Evolutionary conservation across 1,140 invertebrate species (phyloP).

Genomic region (Nasonia longicornis): DNA sequence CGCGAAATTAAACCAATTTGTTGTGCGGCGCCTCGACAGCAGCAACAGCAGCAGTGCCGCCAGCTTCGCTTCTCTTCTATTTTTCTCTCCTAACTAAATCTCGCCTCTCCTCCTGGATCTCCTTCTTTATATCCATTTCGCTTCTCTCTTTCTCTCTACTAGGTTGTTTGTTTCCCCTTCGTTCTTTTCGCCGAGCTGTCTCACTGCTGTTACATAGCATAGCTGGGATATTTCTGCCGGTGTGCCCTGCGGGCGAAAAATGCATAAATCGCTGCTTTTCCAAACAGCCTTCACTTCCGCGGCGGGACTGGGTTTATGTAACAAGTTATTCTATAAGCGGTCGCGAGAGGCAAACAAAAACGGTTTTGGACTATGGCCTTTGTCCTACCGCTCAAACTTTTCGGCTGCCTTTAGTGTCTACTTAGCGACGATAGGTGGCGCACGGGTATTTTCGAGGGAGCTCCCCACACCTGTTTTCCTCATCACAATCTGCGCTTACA

Average conservation of each 20-base stretch:
- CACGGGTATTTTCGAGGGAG: no score
- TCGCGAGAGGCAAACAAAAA: no score
- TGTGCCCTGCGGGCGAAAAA: neutral
- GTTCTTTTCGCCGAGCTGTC: neutral
- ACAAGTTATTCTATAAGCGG: neutral
- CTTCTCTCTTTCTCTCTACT: constrained; percentile 20
- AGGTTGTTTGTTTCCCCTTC: constrained; percentile 6
- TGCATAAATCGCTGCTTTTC: constrained; percentile 4
- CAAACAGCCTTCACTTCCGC: neutral
- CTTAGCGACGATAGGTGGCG: no score
- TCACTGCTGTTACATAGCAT: neutral
- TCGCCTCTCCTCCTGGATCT: neutral
- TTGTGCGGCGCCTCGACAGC: constrained; percentile 24
- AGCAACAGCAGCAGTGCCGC: neutral
- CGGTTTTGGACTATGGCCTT: no score
- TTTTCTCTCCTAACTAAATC: constrained; percentile 2
- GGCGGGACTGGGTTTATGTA: neutral
- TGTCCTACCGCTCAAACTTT: no score
- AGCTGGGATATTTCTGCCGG: neutral
- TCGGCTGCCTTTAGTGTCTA: no score
- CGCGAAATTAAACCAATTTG: constrained; percentile 46
- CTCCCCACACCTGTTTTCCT: no score
- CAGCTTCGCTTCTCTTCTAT: neutral
- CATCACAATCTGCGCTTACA: no score
- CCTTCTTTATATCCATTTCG: constrained; percentile 13